phyloP scores from a whole-genome alignment of 2,113 vertebrate genomes.

The Myrmecobius fasciatus region DNA sequence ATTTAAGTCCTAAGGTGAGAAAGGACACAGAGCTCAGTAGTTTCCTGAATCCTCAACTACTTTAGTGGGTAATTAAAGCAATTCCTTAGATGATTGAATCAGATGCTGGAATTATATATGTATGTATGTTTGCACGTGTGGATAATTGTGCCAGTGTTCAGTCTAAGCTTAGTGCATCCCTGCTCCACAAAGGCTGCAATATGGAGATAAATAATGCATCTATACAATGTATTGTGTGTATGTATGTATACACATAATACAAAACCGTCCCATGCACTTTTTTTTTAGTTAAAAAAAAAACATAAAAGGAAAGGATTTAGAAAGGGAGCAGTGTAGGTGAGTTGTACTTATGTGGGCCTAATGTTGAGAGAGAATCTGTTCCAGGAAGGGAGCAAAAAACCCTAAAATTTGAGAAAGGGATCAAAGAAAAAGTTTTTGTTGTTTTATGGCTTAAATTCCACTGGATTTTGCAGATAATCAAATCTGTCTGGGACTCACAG shows the following conservation, averaged over 20 bases:
- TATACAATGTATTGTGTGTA: not conserved
- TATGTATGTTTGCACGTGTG: not conserved
- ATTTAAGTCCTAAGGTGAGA: conserved; percentile 18
- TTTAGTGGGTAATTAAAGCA: conserved; percentile 4
- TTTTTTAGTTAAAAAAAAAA: not conserved
- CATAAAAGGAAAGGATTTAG: not conserved
- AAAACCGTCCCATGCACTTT: not conserved
- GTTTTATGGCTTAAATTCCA: not conserved
- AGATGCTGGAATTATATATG: not conserved
- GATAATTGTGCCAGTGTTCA: not conserved
- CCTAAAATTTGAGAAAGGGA: not conserved
- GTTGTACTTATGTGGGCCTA: not conserved
- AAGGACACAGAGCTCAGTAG: not conserved
- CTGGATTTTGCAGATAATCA: not conserved
- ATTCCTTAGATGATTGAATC: not conserved
- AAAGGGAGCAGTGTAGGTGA: not conserved
- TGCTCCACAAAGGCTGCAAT: not conserved
- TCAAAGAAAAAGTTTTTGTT: not conserved
- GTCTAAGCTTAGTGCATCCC: not conserved
- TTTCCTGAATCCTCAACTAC: not conserved
- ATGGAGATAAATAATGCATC: not conserved
- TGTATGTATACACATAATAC: not conserved
- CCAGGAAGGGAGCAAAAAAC: not conserved
- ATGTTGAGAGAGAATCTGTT: not conserved
- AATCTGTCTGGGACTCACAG: not conserved